Evolutionary conservation across 2,113 vertebrate genomes (phyloP).

Genomic region (Manacus vitellinus): DNA sequence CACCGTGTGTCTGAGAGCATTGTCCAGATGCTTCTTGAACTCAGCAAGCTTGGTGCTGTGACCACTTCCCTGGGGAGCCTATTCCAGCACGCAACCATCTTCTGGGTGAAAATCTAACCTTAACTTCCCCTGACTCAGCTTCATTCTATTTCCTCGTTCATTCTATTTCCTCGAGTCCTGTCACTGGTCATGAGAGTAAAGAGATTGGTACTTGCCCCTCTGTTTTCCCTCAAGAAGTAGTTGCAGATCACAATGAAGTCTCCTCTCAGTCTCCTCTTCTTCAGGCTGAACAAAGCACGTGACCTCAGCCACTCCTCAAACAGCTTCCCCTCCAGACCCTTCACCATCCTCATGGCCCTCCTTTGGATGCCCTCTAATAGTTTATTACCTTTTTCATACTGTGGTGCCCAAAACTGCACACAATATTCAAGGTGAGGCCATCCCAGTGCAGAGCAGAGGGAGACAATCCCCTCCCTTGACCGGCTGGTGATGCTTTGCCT

Average conservation of each 20-base stretch:
- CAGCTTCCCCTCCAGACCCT: background rate
- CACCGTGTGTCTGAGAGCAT: background rate
- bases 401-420: background rate
- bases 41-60: background rate
- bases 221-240: rapidly evolving
- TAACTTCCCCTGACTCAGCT: background rate
- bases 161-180: background rate
- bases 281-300: background rate
- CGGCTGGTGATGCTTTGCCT: rapidly evolving
- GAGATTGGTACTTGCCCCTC: background rate
- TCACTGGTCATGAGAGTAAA: background rate
- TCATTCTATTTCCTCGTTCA: background rate
- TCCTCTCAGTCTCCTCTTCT: background rate
- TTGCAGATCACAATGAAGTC: background rate
- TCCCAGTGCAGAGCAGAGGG: rapidly evolving
- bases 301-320: background rate
- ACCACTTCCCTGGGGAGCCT: background rate
- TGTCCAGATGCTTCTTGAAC: background rate
- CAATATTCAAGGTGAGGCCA: rapidly evolving
- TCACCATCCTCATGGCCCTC: background rate
- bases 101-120: background rate
- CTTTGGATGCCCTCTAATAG: rapidly evolving
- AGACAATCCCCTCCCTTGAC: background rate
- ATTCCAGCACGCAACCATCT: background rate
- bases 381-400: background rate